Conservation (phyloP, 92 coral and sea anemone genomes). For the Siderastrea radians region DNA sequence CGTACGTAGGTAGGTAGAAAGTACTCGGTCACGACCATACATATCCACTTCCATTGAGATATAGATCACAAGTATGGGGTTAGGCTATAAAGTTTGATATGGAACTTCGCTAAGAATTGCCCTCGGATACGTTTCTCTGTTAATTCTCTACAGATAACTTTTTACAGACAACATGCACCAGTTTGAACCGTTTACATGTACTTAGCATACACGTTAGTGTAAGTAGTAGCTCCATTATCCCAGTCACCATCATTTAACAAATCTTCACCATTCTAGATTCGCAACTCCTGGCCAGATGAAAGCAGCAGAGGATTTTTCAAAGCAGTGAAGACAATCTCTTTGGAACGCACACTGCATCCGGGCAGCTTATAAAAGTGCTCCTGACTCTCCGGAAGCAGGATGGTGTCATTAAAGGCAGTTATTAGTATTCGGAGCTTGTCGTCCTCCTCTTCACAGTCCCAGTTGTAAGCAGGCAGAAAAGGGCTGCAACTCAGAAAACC, state of each 20-base stretch:
- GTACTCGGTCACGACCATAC: too few relatives aligned
- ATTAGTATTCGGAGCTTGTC: not conserved
- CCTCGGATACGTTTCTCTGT: too few relatives aligned
- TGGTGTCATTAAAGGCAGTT: not conserved
- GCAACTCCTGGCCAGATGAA: not conserved
- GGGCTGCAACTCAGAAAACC: too few relatives aligned
- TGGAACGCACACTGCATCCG: not conserved
- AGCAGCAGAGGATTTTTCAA: not conserved
- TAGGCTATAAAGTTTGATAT: too few relatives aligned
- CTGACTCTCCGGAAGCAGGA: not conserved
- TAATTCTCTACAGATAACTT: too few relatives aligned
- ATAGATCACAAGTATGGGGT: too few relatives aligned
- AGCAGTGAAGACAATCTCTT: not conserved
- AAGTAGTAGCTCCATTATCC: not conserved
- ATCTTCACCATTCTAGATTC: not conserved
- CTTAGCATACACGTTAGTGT: not conserved
- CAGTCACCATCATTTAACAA: not conserved
- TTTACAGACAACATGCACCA: too few relatives aligned
- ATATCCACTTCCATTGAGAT: too few relatives aligned
- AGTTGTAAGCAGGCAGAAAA: too few relatives aligned
- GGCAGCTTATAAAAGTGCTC: not conserved
- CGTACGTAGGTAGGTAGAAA: too few relatives aligned
- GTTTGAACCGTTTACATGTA: not conserved
- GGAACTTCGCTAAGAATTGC: too few relatives aligned
- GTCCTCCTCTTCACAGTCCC: not conserved